Conservation (phyloP, 2,888 invertebrate species). For the Trichacis sp. region DNA sequence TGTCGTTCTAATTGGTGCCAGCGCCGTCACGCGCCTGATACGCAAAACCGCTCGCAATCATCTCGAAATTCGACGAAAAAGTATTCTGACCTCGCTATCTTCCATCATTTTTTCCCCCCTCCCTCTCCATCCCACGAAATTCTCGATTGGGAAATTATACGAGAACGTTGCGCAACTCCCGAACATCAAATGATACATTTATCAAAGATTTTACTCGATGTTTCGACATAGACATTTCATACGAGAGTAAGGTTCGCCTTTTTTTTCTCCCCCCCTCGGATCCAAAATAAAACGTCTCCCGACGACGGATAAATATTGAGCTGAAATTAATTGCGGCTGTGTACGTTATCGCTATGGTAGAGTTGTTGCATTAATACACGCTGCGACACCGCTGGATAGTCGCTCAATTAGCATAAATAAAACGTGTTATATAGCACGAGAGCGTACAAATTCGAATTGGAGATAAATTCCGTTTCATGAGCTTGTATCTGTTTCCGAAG, state of each 20-base stretch:
- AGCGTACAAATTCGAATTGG: conserved; percentile 41
- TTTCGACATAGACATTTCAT: conserved; percentile 27
- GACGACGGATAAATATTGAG: conserved; percentile 40
- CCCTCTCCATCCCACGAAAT: conserved; percentile 15
- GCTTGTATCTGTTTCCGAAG: conserved; percentile 40
- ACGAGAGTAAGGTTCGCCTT: conserved; percentile 25
- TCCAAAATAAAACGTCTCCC: conserved; percentile 33
- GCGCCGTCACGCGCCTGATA: conserved; percentile 36
- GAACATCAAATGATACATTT: conserved; percentile 15
- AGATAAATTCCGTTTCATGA: conserved; percentile 41
- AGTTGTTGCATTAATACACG: conserved; percentile 43
- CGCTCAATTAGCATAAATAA: conserved; percentile 44
- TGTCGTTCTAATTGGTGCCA: conserved; percentile 44
- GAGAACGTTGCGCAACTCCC: not conserved
- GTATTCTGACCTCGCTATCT: too few species aligned
- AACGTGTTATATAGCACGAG: conserved; percentile 41
- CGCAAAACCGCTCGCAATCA: too few species aligned
- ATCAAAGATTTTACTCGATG: conserved; percentile 10
- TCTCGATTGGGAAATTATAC: not conserved
- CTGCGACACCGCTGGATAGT: conserved; percentile 44
- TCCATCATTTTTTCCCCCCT: too few species aligned
- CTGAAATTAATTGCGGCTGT: conserved; percentile 39
- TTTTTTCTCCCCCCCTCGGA: too few species aligned
- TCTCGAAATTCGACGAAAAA: too few species aligned
- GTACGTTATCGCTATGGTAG: conserved; percentile 38